phyloP scores from a whole-genome alignment of 2,797 vertebrate species.

The Brachyrhaphis roseni region DNA sequence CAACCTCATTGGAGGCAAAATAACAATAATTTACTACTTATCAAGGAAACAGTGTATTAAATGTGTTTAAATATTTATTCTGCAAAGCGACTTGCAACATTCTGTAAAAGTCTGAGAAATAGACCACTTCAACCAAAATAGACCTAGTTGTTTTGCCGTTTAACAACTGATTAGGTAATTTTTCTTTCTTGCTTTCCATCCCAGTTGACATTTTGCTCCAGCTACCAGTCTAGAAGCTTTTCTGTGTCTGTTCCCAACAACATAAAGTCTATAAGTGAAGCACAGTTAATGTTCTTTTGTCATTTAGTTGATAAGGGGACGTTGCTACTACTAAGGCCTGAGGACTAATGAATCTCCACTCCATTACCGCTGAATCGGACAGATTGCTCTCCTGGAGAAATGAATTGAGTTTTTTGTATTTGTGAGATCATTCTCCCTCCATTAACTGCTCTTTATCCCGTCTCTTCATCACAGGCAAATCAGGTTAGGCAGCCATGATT shows the following conservation, averaged over 20 bases:
- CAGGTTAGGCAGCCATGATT: constrained; percentile 88
- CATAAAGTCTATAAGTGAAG: constrained; percentile 48
- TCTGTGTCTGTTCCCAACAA: constrained; percentile 9
- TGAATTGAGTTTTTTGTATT: constrained; percentile 93
- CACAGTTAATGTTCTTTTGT: constrained; percentile 74
- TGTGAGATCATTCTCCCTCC: constrained; percentile 90
- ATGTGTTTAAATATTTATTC: constrained; percentile 25
- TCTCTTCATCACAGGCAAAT: constrained; percentile 90
- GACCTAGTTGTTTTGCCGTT: constrained; percentile 4
- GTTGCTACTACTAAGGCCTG: constrained; percentile 78
- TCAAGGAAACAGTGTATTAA: constrained; percentile 24
- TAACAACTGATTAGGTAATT: neutral
- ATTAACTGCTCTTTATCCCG: constrained; percentile 91
- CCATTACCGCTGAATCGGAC: constrained; percentile 88
- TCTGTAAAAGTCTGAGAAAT: constrained; percentile 2
- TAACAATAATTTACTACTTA: constrained; percentile 6
- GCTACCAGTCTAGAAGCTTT: constrained; percentile 14
- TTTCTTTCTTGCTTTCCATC: constrained; percentile 1
- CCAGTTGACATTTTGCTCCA: neutral
- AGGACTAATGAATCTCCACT: constrained; percentile 91
- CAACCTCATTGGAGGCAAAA: neutral
- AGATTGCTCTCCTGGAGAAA: constrained; percentile 89
- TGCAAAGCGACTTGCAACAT: constrained; percentile 14
- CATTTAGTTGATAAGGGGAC: constrained; percentile 81
- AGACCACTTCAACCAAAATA: neutral